phyloP scores from a whole-genome alignment of 2,888 invertebrate species.

The Athripsodes cinereus region DNA sequence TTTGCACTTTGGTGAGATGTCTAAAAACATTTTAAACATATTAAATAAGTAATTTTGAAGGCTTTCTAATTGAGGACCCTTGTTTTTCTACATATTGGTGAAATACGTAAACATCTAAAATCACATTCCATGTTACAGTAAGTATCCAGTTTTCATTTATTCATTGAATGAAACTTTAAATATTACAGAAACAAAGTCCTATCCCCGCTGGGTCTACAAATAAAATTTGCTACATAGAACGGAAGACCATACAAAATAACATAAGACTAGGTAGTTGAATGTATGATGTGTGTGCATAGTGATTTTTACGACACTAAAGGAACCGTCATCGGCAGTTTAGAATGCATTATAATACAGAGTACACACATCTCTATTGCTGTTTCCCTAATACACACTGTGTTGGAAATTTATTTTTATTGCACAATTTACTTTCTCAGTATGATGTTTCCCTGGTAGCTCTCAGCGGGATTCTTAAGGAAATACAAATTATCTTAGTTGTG shows the following conservation, averaged over 20 bases:
- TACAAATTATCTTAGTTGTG: neutral
- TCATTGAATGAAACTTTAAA: neutral
- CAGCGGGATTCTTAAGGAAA: neutral
- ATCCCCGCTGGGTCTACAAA: constrained; percentile 21
- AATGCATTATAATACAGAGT: constrained; percentile 21
- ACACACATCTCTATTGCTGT: constrained; percentile 6
- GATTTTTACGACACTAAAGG: constrained; percentile 26
- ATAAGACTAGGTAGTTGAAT: no score
- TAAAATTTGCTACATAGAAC: constrained; percentile 26
- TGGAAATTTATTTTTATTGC: constrained; percentile 22
- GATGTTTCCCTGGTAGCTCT: neutral
- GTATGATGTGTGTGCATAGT: constrained; percentile 22
- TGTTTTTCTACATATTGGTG: no score
- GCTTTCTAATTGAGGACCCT: no score
- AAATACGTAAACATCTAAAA: no score
- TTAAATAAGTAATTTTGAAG: no score
- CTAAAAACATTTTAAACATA: no score
- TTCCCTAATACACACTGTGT: constrained; percentile 3
- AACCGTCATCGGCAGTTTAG: constrained; percentile 21
- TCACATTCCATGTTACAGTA: no score
- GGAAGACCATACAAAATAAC: constrained; percentile 6
- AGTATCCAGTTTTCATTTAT: no score
- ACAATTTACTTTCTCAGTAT: neutral
- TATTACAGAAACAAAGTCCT: neutral
- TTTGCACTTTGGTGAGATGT: no score